Evolutionary conservation across 2,888 invertebrate genomes (phyloP), one percentile per base, ranked within the genome.

Genomic region (Crocallis elinguaria): DNA sequence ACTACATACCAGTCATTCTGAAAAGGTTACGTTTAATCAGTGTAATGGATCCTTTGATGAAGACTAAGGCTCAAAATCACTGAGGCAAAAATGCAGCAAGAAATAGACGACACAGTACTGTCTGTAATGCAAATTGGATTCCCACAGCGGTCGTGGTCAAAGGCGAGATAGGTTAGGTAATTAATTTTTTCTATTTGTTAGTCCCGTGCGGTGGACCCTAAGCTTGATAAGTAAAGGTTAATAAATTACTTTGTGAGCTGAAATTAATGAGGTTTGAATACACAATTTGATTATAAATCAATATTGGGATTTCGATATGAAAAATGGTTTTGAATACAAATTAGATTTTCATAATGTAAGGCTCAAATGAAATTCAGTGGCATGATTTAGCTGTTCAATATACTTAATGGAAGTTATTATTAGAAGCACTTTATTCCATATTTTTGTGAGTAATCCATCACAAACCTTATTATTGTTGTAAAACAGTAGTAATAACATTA

Each of bases 11-110:
- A 36, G 17, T 5, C 8, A 14, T 32, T 11, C 23, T 13, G 3
- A 8, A 16, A 21, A 23, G 32, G 3, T 25, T 35, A 27, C 25
- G 17, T 27, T 44, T 35, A 33, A 43, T 43, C 33, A 43, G 25
- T 43, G 43, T 33, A 43, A 33, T 43, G 23, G 23, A 1, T 11
- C 4, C 11, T 35, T 16, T 43, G 25, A 27, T 11, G n/a, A 6
- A 27, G 19, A 36, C 8, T 23, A 5, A 25, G 29, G 16, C 6
- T 37, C 37, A 7, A 21, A 37, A 7, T 21, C 23, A 23, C 23
- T 23, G 23, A 37, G 23, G 6, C 8, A 1, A 12, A 11, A 19
- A 30, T 12, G 13, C 5, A 12, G 25, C 9, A 1, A 19, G 3
- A 25, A 25, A 25, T 8, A 7, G n/a, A 7, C 1, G 8, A 23